Evolutionary conservation across 1,140 invertebrate genomes (phyloP).

Genomic region (Lanistes nyassanus): DNA sequence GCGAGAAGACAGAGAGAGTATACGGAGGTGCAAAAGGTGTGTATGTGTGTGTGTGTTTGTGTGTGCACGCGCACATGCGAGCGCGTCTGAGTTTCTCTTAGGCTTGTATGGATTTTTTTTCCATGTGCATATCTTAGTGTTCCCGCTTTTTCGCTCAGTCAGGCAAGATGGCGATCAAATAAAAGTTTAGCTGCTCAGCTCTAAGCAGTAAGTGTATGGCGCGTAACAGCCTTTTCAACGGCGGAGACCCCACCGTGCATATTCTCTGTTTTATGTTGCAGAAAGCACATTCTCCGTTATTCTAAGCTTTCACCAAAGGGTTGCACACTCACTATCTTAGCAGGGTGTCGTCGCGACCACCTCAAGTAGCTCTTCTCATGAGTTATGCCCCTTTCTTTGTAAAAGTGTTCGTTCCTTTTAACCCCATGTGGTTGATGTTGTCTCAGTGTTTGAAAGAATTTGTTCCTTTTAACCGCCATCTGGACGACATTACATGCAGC

Average conservation of each 20-base stretch:
- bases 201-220: too few species aligned
- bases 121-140: too few species aligned
- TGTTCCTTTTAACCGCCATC: too few species aligned
- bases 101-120: background rate
- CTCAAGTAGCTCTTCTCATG: background rate
- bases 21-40: too few species aligned
- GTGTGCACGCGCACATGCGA: slow-evolving; percentile 12
- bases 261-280: background rate
- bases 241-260: background rate
- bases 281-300: background rate
- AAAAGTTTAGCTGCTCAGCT: too few species aligned
- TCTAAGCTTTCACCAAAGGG: background rate
- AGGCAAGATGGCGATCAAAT: too few species aligned
- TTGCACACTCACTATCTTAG: background rate
- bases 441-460: too few species aligned
- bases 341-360: background rate
- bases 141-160: too few species aligned
- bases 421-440: background rate
- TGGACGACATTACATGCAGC: too few species aligned
- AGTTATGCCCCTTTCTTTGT: slow-evolving; percentile 13
- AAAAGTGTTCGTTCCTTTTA: background rate
- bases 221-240: background rate
- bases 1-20: background rate
- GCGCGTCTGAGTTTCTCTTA: background rate
- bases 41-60: slow-evolving; percentile 18